A percentile compares a stretch with the other conserved stretches of the same genome.
Evolutionary conservation across 2,797 vertebrate genomes (phyloP).

Genomic region (Tympanoctomys barrerae): DNA sequence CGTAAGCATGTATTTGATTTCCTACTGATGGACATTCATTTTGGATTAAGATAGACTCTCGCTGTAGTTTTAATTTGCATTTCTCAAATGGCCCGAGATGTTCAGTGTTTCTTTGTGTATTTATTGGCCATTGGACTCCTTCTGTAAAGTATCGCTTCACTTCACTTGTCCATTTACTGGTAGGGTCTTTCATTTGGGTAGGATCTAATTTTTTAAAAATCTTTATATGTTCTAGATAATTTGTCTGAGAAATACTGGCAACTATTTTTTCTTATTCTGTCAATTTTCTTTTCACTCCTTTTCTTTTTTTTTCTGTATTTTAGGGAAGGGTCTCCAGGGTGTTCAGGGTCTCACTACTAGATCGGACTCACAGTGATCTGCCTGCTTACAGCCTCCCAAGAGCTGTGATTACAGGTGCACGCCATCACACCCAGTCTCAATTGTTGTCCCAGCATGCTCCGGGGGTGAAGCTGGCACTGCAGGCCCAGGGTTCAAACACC

Average conservation of each 20-base stretch:
- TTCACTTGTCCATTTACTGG: neutral
- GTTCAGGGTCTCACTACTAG: no score
- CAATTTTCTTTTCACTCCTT: neutral
- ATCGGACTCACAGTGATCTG: no score
- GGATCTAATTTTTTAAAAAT: neutral
- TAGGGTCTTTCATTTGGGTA: neutral
- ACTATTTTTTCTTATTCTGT: neutral
- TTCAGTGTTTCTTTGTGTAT: neutral
- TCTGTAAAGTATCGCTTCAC: neutral
- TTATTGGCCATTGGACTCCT: neutral
- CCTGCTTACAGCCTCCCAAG: no score
- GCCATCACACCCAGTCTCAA: no score
- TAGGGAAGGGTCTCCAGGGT: no score
- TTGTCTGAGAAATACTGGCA: neutral
- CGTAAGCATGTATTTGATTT: neutral
- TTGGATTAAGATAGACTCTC: neutral
- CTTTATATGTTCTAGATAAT: neutral
- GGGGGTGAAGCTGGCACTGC: no score
- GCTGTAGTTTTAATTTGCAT: neutral
- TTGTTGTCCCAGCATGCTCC: no score
- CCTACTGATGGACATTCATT: neutral
- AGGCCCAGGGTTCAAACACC: no score
- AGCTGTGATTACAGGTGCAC: no score
- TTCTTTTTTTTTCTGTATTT: no score
- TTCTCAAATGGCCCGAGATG: neutral